These are phyloP conservation scores for Crossaster papposus DNA, from an alignment of 53 echinoderm and acorn worm species.

Conservation along the genomic window DNA sequence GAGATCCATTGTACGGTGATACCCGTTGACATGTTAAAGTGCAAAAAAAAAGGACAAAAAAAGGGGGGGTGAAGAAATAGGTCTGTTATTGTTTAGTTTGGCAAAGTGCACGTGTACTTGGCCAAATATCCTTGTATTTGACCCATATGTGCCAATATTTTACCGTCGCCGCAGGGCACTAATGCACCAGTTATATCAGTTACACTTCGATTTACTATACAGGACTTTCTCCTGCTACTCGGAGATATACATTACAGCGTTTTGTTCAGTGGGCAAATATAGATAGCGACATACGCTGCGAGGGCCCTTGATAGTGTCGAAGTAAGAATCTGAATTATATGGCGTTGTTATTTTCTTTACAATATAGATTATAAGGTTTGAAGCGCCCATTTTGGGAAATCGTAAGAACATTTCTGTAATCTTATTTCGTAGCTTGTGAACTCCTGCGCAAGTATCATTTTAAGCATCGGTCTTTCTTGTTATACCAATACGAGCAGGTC, in stretches of 20 bases:
- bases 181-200: slow-evolving; percentile 57
- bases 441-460: too few species aligned
- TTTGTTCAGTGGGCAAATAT: background rate
- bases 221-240: background rate
- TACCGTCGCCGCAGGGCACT: slow-evolving; percentile 26
- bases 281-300: background rate
- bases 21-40: slow-evolving; percentile 47
- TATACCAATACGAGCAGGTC: too few species aligned
- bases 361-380: too few species aligned
- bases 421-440: too few species aligned
- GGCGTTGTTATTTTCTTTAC: too few species aligned
- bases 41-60: too few species aligned
- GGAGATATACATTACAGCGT: slow-evolving; percentile 5
- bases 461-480: too few species aligned
- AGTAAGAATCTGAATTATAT: too few species aligned
- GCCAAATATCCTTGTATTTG: slow-evolving; percentile 50
- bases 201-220: slow-evolving; percentile 36
- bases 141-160: slow-evolving; percentile 55
- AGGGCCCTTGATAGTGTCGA: too few species aligned
- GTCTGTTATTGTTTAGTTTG: slow-evolving; percentile 52
- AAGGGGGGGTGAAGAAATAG: slow-evolving; percentile 26
- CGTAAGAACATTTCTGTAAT: too few species aligned
- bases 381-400: too few species aligned
- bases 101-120: slow-evolving; percentile 58
- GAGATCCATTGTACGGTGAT: slow-evolving; percentile 24